Evolutionary conservation across 1,140 invertebrate genomes (phyloP), one percentile per base, ranked within the genome.

Genomic region (Drosophila kurseongensis): DNA sequence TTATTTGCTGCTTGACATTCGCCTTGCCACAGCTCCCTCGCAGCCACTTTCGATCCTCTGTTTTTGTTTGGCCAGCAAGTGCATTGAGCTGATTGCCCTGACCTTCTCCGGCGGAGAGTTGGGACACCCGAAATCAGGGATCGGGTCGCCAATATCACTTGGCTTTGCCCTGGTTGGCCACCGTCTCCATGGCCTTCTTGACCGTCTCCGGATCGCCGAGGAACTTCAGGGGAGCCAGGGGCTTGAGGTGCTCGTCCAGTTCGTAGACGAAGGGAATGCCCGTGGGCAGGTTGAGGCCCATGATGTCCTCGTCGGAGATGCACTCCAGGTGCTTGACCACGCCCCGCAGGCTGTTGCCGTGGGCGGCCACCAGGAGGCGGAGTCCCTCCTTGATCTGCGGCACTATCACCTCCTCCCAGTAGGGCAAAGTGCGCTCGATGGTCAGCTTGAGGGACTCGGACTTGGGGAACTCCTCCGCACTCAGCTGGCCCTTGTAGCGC

Each of bases 191-290:
- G 0, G 98, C 98, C 86, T 98, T 98, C 92, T 96, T 97, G 0
- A 98, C 97, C 8, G 97, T 97, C 91, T 97, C 97, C 85, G 98
- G 97, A 90, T 98, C 97, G 7, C 97, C 98, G 48, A 99, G 94
- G 93, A 99, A 99, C 91, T 97, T 95, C 95, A 98, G 96, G 14
- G 97, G 96, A 48, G 96, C 95, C 8, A 98, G 94, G 0, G 98
- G 97, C 78, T 97, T 96, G 79, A 99, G 94, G 85, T 97, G 94
- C 74, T 96, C 96, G 92, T 98, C 97, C 79, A 99, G 93, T 92
- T 98, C 97, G 92, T 99, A 99, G 0, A 98, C 96, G 91, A 99
- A 97, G 41, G 98, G 98, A 91, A 99, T 98, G 47, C 97, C 98
- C 86, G 98, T 99, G 12, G 98, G 98, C 23, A 99, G 94, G 93